Evolutionary conservation across 2,797 vertebrate genomes (phyloP).

Genomic region (Peromyscus melanophrys): DNA sequence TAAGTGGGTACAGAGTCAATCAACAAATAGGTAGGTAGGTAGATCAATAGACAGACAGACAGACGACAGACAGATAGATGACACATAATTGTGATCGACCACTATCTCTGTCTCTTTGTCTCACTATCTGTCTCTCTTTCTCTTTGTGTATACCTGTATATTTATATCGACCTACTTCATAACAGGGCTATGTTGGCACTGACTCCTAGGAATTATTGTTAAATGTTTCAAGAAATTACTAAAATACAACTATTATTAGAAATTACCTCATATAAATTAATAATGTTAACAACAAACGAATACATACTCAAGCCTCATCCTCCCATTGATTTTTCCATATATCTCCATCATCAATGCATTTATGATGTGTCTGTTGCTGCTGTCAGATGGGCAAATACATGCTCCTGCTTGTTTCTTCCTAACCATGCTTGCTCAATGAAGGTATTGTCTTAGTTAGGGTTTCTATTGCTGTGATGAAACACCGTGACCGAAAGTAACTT

Average conservation of each 20-base stretch:
- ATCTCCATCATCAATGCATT: not conserved
- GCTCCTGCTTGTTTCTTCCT: not conserved
- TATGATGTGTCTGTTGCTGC: not conserved
- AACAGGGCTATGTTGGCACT: not conserved
- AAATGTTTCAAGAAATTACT: conserved; percentile 44
- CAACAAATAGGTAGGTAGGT: not conserved
- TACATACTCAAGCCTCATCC: not conserved
- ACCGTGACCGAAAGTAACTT: not conserved
- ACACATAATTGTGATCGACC: not conserved
- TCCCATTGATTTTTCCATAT: not conserved
- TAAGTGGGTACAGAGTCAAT: not conserved
- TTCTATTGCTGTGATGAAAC: not conserved
- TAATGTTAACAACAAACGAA: conserved; percentile 25
- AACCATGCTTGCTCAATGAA: not conserved
- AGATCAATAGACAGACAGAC: not conserved
- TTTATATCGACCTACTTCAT: not conserved
- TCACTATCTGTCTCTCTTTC: not conserved
- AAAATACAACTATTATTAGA: conserved; percentile 43
- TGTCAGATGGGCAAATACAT: not conserved
- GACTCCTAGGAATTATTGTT: not conserved
- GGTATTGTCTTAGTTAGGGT: not conserved
- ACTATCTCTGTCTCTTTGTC: not conserved
- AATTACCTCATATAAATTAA: conserved; percentile 28
- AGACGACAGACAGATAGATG: not conserved
- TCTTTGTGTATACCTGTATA: not conserved